Base-by-base conservation (phyloP, 1,140 invertebrate genomes). In the Psix sp. region DNA sequence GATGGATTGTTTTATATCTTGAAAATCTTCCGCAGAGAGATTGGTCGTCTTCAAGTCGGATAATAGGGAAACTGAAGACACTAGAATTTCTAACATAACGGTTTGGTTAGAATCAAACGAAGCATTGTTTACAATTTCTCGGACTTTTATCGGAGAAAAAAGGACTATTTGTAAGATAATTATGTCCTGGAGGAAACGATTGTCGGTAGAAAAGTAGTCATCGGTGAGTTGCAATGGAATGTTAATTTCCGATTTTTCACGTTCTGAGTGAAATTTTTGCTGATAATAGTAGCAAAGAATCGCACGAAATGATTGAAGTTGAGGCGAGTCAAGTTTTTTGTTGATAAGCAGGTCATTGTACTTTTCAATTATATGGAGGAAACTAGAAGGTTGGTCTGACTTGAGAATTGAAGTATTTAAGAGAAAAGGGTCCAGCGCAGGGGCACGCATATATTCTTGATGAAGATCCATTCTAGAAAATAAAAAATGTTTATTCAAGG, bases 161-260 rank as follows among this genome's bases (percentile, higher is more conserved):
- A 65, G 17, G 4, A 54, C 39, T 11, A 38, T 29, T 29, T 65
- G 60, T 1, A 65, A 20, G 9, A 65, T 46, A 1, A 45, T 11
- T 24, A 65, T 39, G 18, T 65, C 60, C 6, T 46, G 18, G 3
- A 33, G 7, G n/a, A 35, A 13, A 13, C 13, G 5, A 1, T 35
- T 11, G 1, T 13, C 13, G 33, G 33, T 35, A 2, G 33, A 35
- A 6, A 14, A 35, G 5, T 11, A 11, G 10, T 35, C 11, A 11
- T 6, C 13, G 5, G 13, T 1, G 13, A 35, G 10, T 35, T 29
- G 26, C 2, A 11, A 35, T 13, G 33, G 33, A 2, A 35, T 35
- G n/a, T 35, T 11, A 2, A 35, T 2, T 3, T 13, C 13, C 26
- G 26, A 29, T 3, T 29, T 29, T 7, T 3, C 7, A 2, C n/a